These are phyloP conservation scores for Caenorhabditis imperialis DNA, from an alignment of 2,888 invertebrate species.

Conservation along the genomic window DNA sequence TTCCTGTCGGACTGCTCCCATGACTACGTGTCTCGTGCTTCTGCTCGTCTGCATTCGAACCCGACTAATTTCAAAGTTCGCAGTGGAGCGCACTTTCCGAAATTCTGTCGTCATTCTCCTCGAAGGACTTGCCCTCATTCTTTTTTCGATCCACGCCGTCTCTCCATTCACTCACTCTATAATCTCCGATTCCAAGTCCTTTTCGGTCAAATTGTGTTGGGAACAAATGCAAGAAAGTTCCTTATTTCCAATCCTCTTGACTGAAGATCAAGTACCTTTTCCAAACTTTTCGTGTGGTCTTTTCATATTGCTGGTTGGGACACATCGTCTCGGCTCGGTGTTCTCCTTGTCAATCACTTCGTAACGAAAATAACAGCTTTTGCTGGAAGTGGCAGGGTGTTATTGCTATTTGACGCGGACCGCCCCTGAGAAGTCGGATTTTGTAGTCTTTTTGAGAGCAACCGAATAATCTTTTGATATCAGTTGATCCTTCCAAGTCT, in stretches of 20 bases:
- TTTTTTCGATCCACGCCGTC: slow-evolving; percentile 6
- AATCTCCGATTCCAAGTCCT: slow-evolving; percentile 13
- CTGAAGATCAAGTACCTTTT: background rate
- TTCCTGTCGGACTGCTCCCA: slow-evolving; percentile 19
- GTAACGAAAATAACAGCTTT: slow-evolving; percentile 7
- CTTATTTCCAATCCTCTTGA: background rate
- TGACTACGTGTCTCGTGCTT: slow-evolving; percentile 17
- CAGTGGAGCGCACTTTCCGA: too few relatives aligned
- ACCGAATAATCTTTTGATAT: too few relatives aligned
- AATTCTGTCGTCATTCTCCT: slow-evolving; percentile 16
- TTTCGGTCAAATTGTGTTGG: slow-evolving; percentile 19
- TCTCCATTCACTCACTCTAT: slow-evolving; percentile 6
- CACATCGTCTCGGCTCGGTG: too few relatives aligned
- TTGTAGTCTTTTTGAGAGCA: background rate
- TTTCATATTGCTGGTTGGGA: too few relatives aligned
- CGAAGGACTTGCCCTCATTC: slow-evolving; percentile 1
- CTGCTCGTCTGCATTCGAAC: background rate
- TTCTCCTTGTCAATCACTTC: too few relatives aligned
- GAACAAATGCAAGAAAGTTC: background rate
- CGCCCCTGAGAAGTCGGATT: too few relatives aligned
- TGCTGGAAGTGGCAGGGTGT: background rate
- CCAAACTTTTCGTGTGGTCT: background rate
- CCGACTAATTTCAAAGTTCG: too few relatives aligned
- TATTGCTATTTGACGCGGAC: too few relatives aligned
- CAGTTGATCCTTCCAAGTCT: too few relatives aligned